Conservation (phyloP, 2,797 vertebrate species). For the Darevskia nairensis region DNA sequence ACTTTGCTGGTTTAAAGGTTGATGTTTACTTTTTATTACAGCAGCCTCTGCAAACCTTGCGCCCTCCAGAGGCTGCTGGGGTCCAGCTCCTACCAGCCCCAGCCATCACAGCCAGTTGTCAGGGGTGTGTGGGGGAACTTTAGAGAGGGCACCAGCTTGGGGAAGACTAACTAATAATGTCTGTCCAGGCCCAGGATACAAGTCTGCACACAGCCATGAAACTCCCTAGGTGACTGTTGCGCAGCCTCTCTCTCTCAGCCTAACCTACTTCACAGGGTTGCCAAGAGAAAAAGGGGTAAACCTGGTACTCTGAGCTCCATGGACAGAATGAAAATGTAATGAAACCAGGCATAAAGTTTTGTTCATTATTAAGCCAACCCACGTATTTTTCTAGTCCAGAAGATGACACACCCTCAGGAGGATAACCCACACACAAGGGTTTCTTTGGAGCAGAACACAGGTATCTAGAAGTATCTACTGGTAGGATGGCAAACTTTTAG, state of each 20-base stretch:
- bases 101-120: too few species aligned
- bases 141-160: too few species aligned
- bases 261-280: background rate
- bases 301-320: background rate
- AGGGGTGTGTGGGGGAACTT: too few species aligned
- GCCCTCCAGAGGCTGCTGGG: too few species aligned
- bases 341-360: background rate
- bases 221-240: background rate
- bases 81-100: too few species aligned
- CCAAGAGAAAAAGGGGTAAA: background rate
- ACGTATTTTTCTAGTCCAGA: background rate
- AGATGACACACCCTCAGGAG: background rate
- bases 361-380: background rate
- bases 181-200: background rate
- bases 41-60: too few species aligned
- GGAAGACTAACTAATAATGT: background rate
- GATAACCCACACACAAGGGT: background rate
- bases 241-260: background rate
- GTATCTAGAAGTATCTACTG: too few species aligned
- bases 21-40: background rate
- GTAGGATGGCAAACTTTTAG: background rate
- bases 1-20: too few species aligned
- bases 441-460: background rate
- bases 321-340: background rate
- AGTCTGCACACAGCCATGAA: background rate